phyloP scores from a whole-genome alignment of 2,888 invertebrate genomes.

The Zhuqinia jingwanae region DNA sequence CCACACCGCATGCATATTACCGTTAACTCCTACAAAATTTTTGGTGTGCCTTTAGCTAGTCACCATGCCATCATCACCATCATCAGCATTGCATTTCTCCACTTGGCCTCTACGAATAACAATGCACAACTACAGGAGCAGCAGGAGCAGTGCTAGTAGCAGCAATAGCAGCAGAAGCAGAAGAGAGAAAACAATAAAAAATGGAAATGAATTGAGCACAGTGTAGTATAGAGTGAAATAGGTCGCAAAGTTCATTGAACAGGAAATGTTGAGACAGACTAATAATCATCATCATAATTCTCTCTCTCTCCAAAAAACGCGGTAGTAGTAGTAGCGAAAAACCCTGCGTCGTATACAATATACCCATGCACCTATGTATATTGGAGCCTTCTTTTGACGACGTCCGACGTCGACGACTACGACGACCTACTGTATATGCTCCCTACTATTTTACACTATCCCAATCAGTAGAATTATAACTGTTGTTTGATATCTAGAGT shows the following conservation, averaged over 20 bases:
- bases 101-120: not conserved
- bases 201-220: not conserved
- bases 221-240: constrained; percentile 33
- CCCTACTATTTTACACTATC: no score
- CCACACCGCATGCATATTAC: not conserved
- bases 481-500: no score
- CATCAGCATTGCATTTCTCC: not conserved
- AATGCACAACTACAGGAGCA: not conserved
- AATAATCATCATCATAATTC: constrained; percentile 69
- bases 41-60: no score
- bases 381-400: no score
- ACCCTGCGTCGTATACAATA: no score
- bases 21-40: constrained; percentile 5
- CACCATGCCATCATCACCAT: no score
- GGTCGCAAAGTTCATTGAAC: constrained; percentile 70
- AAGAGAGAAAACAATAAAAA: not conserved
- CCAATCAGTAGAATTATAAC: no score
- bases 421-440: no score
- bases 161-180: not conserved
- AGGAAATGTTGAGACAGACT: constrained; percentile 70
- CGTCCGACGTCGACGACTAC: no score
- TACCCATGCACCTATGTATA: not conserved
- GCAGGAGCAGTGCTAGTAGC: no score
- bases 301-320: constrained; percentile 30
- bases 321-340: not conserved